Evolutionary conservation across 2,113 vertebrate species (phyloP).

Genomic region (Pao palembangensis): DNA sequence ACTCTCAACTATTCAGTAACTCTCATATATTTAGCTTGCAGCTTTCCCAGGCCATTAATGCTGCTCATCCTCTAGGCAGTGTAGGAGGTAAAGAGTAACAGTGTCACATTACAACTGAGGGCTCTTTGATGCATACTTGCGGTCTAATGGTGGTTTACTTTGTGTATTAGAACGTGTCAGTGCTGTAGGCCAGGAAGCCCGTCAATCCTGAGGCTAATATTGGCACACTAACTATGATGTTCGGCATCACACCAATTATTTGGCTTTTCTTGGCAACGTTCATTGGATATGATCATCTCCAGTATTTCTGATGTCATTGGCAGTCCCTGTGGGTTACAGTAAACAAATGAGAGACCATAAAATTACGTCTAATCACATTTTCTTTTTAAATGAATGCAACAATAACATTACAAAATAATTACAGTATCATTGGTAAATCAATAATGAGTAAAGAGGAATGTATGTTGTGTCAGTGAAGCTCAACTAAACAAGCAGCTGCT

Average conservation of each 20-base stretch:
- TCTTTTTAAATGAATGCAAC: neutral
- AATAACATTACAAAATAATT: neutral
- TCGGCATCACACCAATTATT: slow-evolving; percentile 5
- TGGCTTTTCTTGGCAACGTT: neutral
- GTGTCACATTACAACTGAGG: slow-evolving; percentile 62
- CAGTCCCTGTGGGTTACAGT: neutral
- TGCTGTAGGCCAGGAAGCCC: slow-evolving; percentile 19
- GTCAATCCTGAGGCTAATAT: slow-evolving; percentile 20
- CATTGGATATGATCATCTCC: slow-evolving; percentile 2
- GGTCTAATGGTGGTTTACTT: slow-evolving; percentile 63
- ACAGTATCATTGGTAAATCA: neutral
- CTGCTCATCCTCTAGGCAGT: slow-evolving; percentile 36
- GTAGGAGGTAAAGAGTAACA: slow-evolving; percentile 44
- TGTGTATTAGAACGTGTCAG: slow-evolving; percentile 42
- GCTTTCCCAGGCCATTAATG: slow-evolving; percentile 52
- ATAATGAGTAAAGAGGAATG: neutral
- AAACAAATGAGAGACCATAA: neutral
- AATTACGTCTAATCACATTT: neutral
- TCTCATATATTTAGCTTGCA: slow-evolving; percentile 32
- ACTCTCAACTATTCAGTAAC: slow-evolving; percentile 5
- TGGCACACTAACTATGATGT: slow-evolving; percentile 16
- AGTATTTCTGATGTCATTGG: neutral
- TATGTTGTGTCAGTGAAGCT: neutral
- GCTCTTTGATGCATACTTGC: slow-evolving; percentile 49
- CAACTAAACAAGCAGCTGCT: neutral